These are phyloP conservation scores for Drosophila repletoides DNA, from an alignment of 1,140 invertebrate genomes.

Conservation along the genomic window DNA sequence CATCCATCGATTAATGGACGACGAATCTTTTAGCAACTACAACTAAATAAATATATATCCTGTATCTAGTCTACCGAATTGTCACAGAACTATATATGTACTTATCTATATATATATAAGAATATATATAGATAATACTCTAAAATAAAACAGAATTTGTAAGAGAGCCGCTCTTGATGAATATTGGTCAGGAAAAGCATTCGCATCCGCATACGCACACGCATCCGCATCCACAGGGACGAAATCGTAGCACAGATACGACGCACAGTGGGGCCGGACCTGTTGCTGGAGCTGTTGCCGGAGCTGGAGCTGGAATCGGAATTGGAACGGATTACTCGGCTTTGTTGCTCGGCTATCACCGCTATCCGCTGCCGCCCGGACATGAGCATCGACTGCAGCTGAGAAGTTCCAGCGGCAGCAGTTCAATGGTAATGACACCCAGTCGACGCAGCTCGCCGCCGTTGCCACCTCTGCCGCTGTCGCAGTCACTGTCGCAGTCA, in stretches of 20 bases:
- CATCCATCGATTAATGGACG: background rate
- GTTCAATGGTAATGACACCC: slow-evolving; percentile 85
- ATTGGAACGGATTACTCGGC: slow-evolving; percentile 21
- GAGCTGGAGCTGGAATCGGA: background rate
- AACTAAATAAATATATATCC: slow-evolving; percentile 17
- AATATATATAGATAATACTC: too few species aligned
- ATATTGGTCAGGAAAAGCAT: slow-evolving; percentile 69
- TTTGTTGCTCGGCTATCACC: slow-evolving; percentile 46
- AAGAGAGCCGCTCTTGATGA: slow-evolving; percentile 57
- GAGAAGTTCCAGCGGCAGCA: slow-evolving; percentile 22
- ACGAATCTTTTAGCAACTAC: slow-evolving; percentile 12
- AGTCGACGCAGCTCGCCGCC: slow-evolving; percentile 86
- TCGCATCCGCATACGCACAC: slow-evolving; percentile 50
- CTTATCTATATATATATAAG: too few species aligned
- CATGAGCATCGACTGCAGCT: slow-evolving; percentile 25
- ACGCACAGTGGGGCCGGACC: background rate
- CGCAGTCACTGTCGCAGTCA: slow-evolving; percentile 20
- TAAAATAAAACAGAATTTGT: background rate
- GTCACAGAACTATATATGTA: slow-evolving; percentile 43
- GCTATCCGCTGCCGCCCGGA: slow-evolving; percentile 42
- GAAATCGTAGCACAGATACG: background rate
- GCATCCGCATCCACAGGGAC: slow-evolving; percentile 27
- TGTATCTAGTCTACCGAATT: slow-evolving; percentile 51
- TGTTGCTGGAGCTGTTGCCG: background rate
- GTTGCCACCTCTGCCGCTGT: slow-evolving; percentile 12